Percentiles rank a stretch among this genome's conserved stretches.
Evolutionary conservation across 2,797 vertebrate genomes (phyloP).

Genomic region (Melanogrammus aeglefinus): DNA sequence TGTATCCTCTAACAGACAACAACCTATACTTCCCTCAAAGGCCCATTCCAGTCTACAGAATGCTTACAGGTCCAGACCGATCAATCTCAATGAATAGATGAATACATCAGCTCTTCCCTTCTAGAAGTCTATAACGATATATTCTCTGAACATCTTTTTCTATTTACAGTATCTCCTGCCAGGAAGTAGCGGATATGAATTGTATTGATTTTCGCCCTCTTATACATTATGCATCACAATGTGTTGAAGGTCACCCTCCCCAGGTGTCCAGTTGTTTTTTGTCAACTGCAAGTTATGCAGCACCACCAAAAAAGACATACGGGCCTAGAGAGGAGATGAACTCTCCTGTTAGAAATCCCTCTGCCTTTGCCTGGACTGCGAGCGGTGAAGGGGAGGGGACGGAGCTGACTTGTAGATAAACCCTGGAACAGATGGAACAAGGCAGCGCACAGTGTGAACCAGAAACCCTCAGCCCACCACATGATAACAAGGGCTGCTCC

Average conservation of each 20-base stretch:
- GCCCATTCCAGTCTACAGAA: not conserved
- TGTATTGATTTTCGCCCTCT: not conserved
- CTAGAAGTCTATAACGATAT: not conserved
- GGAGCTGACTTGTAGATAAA: not conserved
- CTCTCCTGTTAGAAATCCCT: not conserved
- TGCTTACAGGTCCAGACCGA: not conserved
- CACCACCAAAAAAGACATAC: not conserved
- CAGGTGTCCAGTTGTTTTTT: slow-evolving; percentile 12
- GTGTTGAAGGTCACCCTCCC: slow-evolving; percentile 12
- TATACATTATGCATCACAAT: slow-evolving; percentile 5
- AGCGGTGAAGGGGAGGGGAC: not conserved
- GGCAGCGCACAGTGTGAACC: not conserved
- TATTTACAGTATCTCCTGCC: not conserved
- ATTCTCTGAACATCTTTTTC: not conserved
- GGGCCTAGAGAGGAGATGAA: not conserved
- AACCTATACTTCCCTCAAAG: not conserved
- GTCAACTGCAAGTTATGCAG: not conserved
- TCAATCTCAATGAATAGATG: not conserved
- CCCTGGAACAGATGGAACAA: slow-evolving; percentile 8
- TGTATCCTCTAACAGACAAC: not conserved
- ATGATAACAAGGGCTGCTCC: not conserved
- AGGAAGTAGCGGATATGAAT: not conserved
- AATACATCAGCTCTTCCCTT: not conserved
- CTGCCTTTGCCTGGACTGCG: not conserved
- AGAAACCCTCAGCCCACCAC: not conserved